Percentiles rank a stretch among this genome's conserved stretches.
Conservation (phyloP, 2,113 vertebrate genomes). For the Mormyrus lacerda region DNA sequence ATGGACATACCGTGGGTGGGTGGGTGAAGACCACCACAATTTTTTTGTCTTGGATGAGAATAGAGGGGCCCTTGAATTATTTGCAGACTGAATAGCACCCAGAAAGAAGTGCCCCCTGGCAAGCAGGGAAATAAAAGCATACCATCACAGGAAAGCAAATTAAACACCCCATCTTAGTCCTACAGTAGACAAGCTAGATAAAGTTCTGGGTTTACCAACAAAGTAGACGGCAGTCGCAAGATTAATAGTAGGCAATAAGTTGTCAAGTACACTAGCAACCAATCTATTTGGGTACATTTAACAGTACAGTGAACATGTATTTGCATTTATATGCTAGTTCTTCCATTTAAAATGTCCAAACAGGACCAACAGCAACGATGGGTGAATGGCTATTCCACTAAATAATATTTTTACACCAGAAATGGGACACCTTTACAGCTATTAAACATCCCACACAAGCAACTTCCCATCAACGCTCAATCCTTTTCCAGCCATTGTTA, state of each 20-base stretch:
- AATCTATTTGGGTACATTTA: neutral
- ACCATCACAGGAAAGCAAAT: neutral
- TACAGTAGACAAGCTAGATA: neutral
- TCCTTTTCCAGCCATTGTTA: neutral
- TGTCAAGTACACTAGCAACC: neutral
- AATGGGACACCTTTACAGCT: neutral
- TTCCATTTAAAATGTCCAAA: neutral
- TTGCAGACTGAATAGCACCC: neutral
- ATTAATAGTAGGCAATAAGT: neutral
- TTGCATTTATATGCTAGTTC: neutral
- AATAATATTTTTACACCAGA: neutral
- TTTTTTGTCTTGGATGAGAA: neutral
- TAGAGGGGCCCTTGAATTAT: neutral
- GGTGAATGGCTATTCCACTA: neutral
- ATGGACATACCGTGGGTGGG: neutral
- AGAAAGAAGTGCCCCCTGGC: neutral
- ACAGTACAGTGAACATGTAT: neutral
- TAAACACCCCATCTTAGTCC: neutral
- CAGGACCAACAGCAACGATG: neutral
- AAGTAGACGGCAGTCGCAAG: neutral
- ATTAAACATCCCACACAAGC: neutral
- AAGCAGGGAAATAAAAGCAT: neutral
- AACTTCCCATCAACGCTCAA: neutral
- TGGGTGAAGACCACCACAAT: neutral
- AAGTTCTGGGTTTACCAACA: neutral